phyloP scores from a whole-genome alignment of 2,113 vertebrate genomes.

The Corythornis vintsioides region DNA sequence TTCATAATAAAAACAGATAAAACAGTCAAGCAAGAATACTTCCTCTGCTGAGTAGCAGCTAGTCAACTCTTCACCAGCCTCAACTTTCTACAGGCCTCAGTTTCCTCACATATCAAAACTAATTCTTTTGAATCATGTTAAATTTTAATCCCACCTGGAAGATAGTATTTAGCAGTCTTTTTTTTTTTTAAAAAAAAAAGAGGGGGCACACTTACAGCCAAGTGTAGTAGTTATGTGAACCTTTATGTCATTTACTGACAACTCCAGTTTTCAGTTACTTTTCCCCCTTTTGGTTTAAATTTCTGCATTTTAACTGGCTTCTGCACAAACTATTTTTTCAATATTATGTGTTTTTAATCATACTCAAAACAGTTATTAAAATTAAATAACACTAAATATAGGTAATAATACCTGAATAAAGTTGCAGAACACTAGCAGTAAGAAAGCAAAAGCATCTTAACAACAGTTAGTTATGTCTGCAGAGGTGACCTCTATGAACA shows the following conservation, averaged over 20 bases:
- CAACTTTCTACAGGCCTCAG: background rate
- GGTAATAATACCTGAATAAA: background rate
- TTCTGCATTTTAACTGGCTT: background rate
- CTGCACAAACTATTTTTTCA: background rate
- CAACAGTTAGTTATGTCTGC: background rate
- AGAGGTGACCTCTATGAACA: background rate
- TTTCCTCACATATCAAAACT: fast-evolving
- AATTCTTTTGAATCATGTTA: background rate
- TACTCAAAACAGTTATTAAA: background rate
- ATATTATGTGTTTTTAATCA: background rate
- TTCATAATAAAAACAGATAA: background rate
- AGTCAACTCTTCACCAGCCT: background rate
- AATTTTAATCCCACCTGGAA: background rate
- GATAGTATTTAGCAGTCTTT: background rate
- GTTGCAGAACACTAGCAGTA: background rate
- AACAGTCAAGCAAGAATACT: background rate
- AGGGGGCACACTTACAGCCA: background rate
- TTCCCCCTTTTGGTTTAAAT: background rate
- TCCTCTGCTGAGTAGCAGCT: background rate
- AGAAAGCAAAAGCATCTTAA: background rate
- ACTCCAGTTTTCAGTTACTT: background rate
- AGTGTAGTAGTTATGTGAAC: background rate
- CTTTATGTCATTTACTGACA: background rate
- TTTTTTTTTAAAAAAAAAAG: background rate
- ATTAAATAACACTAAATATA: background rate